Percentiles rank a stretch among this genome's conserved stretches.
These are phyloP conservation scores for Cataglyphis hispanica DNA, from an alignment of 1,140 invertebrate species.

Conservation along the genomic window DNA sequence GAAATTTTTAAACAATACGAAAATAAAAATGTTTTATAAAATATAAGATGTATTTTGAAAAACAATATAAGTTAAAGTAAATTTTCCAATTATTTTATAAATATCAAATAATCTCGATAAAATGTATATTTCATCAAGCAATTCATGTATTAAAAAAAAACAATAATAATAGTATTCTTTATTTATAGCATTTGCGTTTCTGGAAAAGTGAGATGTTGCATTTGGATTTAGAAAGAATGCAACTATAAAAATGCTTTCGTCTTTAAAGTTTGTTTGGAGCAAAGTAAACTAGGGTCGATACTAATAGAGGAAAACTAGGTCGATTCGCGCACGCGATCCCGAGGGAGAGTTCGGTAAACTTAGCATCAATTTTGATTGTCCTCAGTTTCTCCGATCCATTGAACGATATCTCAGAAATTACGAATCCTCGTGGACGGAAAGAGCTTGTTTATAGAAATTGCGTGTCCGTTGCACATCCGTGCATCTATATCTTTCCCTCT, in stretches of 20 bases:
- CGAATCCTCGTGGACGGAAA: slow-evolving; percentile 26
- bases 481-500: neutral
- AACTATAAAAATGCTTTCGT: slow-evolving; percentile 51
- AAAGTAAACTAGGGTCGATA: slow-evolving; percentile 60
- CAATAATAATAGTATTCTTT: slow-evolving; percentile 5
- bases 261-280: slow-evolving; percentile 56
- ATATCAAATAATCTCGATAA: neutral
- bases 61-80: neutral
- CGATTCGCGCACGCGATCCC: slow-evolving; percentile 47
- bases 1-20: neutral
- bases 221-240: slow-evolving; percentile 48
- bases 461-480: neutral
- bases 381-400: slow-evolving; percentile 53
- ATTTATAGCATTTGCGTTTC: slow-evolving; percentile 3
- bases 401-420: slow-evolving; percentile 52
- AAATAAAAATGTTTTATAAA: neutral
- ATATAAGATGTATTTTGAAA: neutral
- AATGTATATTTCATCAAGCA: neutral
- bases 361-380: slow-evolving; percentile 62
- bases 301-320: slow-evolving; percentile 62
- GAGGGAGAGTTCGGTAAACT: slow-evolving; percentile 59
- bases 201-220: slow-evolving; percentile 10
- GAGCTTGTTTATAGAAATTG: slow-evolving; percentile 46
- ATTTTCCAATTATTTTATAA: neutral
- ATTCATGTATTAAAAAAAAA: slow-evolving; percentile 8